Evolutionary conservation across 2,888 invertebrate genomes (phyloP), one percentile per base, ranked within the genome.

Genomic region (Apamea sordens): DNA sequence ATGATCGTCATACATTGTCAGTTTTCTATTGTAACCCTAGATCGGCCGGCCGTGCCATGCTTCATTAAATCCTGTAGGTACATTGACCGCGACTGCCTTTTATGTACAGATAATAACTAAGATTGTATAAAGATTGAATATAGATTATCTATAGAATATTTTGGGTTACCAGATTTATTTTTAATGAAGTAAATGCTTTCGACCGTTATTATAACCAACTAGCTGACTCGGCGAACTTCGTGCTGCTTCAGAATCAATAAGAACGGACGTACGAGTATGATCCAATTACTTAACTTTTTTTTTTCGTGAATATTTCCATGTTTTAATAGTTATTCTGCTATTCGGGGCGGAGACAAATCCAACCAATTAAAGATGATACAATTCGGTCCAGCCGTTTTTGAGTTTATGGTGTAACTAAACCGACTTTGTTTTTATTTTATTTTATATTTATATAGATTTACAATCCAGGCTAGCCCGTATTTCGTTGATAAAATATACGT

Each of bases 41-140:
- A 67, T 56, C 47, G 71, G 36, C 65, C 47, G 18, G 13, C 65
- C 69, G 56, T 79, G 50, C 67, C 24, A 82, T 63, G 87, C 77
- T 82, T 87, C 87, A 84, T 87, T 87, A 79, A 79, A 74, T 73
- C 18, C n/a, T 70, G 28, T 36, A 36, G 11, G 63, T 69, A 87
- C 70, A 73, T 77, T 71, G 65, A 78, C 77, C 69, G 63, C 76
- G 72, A 70, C 76, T 44, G 61, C 50, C 50, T 75, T 86, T 86
- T 80, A 61, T 83, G 61, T 68, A 53, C 32, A 28, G 13, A 77
- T 71, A 63, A 72, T 77, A 68, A 44, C 47, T 73, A 71, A 76
- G 70, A 67, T 64, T 77, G 36, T 64, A 77, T 79, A n/a, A n/a
- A n/a, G n/a, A n/a, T n/a, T n/a, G n/a, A n/a, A n/a, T 65, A 47